These are phyloP conservation scores for Pristionchus pacificus DNA, from an alignment of 1,140 invertebrate genomes.

Conservation along the genomic window DNA sequence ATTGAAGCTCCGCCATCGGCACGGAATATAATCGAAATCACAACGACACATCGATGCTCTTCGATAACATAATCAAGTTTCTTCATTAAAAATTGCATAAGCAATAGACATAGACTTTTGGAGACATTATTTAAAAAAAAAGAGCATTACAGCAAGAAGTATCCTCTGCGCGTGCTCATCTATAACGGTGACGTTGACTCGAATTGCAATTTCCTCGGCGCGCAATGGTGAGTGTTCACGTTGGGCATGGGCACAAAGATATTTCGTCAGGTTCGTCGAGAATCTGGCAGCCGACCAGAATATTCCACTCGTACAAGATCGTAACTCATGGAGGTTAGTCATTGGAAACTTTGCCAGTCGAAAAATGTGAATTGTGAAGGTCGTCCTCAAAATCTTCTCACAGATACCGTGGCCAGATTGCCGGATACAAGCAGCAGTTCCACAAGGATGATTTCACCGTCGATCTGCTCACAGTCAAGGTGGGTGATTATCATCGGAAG, in stretches of 20 bases:
- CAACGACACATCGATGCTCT: slow-evolving; percentile 16
- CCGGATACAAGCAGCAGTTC: slow-evolving; percentile 16
- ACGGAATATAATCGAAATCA: slow-evolving; percentile 8
- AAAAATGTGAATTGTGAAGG: too few relatives aligned
- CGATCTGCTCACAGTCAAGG: slow-evolving; percentile 13
- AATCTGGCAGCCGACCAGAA: neutral
- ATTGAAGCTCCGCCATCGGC: slow-evolving; percentile 16
- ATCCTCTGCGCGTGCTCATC: slow-evolving; percentile 56
- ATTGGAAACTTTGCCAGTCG: too few relatives aligned
- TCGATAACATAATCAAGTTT: too few relatives aligned
- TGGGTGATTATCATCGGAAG: too few relatives aligned
- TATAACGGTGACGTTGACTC: slow-evolving; percentile 64
- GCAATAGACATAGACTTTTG: too few relatives aligned
- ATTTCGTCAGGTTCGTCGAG: slow-evolving; percentile 57
- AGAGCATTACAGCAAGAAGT: neutral
- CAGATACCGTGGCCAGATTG: too few relatives aligned
- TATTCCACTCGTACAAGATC: neutral
- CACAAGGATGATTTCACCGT: slow-evolving; percentile 9
- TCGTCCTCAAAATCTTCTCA: too few relatives aligned
- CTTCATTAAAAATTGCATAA: too few relatives aligned
- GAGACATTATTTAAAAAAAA: too few relatives aligned
- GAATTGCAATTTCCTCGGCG: slow-evolving; percentile 63
- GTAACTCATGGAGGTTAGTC: slow-evolving; percentile 9
- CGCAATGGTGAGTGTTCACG: slow-evolving; percentile 53
- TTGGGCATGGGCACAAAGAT: neutral